These are phyloP conservation scores for Prionace glauca DNA, from an alignment of 2,797 vertebrate genomes.

Conservation along the genomic window DNA sequence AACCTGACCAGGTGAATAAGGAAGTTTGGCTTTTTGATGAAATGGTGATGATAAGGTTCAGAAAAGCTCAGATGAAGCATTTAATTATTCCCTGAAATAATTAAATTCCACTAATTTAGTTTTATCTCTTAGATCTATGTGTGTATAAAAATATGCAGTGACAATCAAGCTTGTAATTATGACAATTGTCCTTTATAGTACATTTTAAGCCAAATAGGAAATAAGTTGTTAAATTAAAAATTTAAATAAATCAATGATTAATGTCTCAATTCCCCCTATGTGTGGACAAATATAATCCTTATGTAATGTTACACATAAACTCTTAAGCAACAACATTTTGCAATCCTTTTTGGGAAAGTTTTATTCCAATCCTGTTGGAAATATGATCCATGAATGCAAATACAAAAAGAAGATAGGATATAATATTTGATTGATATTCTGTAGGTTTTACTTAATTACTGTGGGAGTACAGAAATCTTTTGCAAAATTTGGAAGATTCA, in stretches of 20 bases:
- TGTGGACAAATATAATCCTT: neutral
- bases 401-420: neutral
- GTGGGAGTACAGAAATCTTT: neutral
- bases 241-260: neutral
- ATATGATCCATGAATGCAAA: neutral
- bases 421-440: constrained; percentile 11
- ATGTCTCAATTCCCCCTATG: neutral
- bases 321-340: neutral
- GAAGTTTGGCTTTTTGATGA: neutral
- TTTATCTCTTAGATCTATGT: neutral
- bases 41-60: neutral
- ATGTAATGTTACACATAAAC: neutral
- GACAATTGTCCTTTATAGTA: neutral
- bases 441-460: neutral
- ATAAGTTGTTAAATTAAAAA: neutral
- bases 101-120: neutral
- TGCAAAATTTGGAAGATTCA: neutral
- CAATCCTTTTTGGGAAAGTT: neutral
- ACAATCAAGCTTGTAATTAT: neutral
- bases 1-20: neutral
- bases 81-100: too few relatives aligned
- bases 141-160: neutral
- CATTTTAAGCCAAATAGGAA: neutral
- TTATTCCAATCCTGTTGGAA: neutral
- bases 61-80: neutral